Evolutionary conservation across 2,113 vertebrate genomes (phyloP).

Genomic region (Glaucidium brasilianum): DNA sequence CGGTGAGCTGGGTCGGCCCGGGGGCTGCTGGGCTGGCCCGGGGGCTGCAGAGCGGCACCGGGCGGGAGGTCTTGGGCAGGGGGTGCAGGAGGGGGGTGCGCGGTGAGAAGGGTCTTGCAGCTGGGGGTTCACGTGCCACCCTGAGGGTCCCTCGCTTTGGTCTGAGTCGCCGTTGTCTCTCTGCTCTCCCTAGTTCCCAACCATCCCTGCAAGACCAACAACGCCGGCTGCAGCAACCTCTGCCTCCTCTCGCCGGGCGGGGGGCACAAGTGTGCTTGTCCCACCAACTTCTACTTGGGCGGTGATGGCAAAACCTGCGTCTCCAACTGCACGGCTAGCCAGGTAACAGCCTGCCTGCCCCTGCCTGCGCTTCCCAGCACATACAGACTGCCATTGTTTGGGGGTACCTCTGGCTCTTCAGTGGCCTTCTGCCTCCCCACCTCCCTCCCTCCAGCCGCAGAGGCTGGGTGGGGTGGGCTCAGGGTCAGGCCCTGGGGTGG

Average conservation of each 20-base stretch:
- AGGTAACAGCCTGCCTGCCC: constrained; percentile 71
- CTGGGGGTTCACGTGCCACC: accelerated
- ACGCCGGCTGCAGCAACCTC: constrained; percentile 93
- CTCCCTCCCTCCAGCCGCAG: not conserved
- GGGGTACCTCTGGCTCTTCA: not conserved
- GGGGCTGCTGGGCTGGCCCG: too few relatives aligned
- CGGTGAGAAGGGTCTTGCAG: accelerated
- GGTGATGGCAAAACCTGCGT: constrained; percentile 88
- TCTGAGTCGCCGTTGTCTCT: not conserved
- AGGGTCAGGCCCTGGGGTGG: too few relatives aligned
- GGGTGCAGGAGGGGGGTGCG: accelerated
- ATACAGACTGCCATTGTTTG: accelerated
- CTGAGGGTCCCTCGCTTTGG: not conserved
- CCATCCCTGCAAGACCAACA: constrained; percentile 91
- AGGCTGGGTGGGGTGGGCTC: not conserved
- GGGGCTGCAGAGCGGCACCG: not conserved
- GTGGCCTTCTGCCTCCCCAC: not conserved
- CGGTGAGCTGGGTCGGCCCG: constrained; percentile 68
- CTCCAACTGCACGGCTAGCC: constrained; percentile 97
- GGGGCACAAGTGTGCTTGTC: constrained; percentile 91
- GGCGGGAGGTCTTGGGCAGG: not conserved
- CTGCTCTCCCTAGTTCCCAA: constrained; percentile 81
- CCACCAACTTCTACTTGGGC: constrained; percentile 96
- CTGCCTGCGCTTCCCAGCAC: not conserved
- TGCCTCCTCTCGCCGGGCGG: constrained; percentile 91